Evolutionary conservation across 2,888 invertebrate species (phyloP).

Genomic region (Protophormia terraenovae): DNA sequence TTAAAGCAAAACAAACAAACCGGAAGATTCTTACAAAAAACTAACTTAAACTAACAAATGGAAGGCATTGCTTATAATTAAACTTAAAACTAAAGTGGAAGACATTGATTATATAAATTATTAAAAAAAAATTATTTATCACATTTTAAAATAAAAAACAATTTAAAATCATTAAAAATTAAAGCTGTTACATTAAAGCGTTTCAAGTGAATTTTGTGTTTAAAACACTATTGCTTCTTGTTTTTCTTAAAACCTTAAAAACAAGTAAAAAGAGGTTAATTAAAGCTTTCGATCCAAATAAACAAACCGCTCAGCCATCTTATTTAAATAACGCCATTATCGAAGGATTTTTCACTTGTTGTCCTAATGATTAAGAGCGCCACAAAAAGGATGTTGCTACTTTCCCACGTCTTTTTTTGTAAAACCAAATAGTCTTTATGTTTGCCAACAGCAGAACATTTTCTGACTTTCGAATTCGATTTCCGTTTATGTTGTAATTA

Average conservation of each 20-base stretch:
- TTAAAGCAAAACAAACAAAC: slow-evolving; percentile 66
- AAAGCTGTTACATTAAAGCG: slow-evolving; percentile 39
- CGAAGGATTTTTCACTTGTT: slow-evolving; percentile 14
- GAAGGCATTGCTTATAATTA: neutral
- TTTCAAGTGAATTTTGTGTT: neutral
- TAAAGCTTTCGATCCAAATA: neutral
- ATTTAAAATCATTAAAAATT: slow-evolving; percentile 31
- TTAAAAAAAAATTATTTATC: neutral
- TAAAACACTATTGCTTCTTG: slow-evolving; percentile 32
- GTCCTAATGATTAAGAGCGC: neutral
- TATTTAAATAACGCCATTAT: neutral
- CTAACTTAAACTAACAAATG: neutral
- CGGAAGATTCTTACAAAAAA: slow-evolving; percentile 22
- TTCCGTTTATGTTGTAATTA: neutral
- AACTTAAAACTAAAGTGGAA: slow-evolving; percentile 46
- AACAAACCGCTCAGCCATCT: neutral
- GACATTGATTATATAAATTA: slow-evolving; percentile 42
- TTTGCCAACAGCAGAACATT: neutral
- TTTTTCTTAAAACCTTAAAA: neutral
- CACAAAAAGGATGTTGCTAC: neutral
- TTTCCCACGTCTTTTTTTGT: neutral
- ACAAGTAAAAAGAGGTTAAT: neutral
- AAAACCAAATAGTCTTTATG: neutral
- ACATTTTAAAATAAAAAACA: neutral
- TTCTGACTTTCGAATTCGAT: neutral